Evolutionary conservation across 1,140 invertebrate genomes (phyloP).

Genomic region (Trialeurodes vaporariorum): DNA sequence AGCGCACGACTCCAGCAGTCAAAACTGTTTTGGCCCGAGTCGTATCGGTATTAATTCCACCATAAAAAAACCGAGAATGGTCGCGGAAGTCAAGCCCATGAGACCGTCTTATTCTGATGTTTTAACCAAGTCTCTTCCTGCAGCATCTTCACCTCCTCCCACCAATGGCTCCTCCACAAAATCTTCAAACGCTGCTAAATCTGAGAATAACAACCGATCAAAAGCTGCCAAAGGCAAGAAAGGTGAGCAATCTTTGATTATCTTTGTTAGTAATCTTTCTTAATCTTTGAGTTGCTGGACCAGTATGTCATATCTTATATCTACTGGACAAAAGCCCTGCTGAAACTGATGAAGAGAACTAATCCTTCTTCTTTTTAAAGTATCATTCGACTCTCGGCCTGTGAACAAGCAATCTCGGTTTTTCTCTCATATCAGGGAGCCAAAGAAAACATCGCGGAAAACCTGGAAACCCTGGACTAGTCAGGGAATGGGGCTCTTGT

Average conservation of each 20-base stretch:
- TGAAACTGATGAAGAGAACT: no score
- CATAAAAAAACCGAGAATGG: conserved; percentile 54
- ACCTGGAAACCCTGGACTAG: no score
- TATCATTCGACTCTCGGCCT: no score
- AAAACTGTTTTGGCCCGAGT: conserved; percentile 29
- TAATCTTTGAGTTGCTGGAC: no score
- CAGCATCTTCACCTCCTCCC: conserved; percentile 27
- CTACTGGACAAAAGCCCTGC: no score
- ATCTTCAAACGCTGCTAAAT: conserved; percentile 20
- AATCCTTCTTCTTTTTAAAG: no score
- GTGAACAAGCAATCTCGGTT: no score
- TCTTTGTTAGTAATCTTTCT: no score
- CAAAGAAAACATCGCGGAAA: no score
- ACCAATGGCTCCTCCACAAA: conserved; percentile 18
- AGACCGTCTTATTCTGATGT: conserved; percentile 71
- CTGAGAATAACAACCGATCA: conserved; percentile 32
- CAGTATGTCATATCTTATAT: no score
- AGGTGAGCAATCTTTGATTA: not conserved
- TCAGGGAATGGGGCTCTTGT: no score
- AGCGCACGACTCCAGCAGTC: conserved; percentile 21
- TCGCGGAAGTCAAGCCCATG: conserved; percentile 75
- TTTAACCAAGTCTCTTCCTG: conserved; percentile 50
- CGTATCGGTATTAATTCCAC: conserved; percentile 34
- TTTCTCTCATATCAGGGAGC: no score
- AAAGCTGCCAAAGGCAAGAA: conserved; percentile 33